Base-by-base conservation (phyloP, 2,888 invertebrate genomes). In the Neoaliturus tenellus region DNA sequence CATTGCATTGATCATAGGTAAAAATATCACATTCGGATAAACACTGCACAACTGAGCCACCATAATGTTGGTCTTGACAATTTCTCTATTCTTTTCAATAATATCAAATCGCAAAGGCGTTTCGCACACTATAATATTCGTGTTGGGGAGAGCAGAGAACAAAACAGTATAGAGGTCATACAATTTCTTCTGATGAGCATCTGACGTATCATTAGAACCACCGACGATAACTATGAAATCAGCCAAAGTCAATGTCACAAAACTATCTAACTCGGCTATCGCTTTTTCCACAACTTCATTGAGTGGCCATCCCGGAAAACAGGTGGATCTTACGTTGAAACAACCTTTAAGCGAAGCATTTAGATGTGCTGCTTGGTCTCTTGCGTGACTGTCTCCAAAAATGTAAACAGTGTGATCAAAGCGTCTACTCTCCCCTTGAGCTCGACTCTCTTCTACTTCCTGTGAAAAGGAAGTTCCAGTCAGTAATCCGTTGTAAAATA, bases 291-390 rank as follows among this genome's bases (percentile, higher is more conserved):
- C 78, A 8, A 78, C 78, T 55, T 78, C 78, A 17, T 78, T 78
- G 10, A 78, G 55, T 0, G 78, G 78, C 78, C 78, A 78, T 20
- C 78, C 78, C 6, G 78, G 78, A 14, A 25, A 78, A 35, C 78
- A 78, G 20, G 55, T 55, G 35, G 78, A 78, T 55, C 23, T 78
- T 25, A 78, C 55, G 55, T 78, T 78, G 28, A 78, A 78, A 6
- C 31, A 35, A 17, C 33, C 31, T 55, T 78, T 78, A 25, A 78
- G 78, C 4, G 78, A 48, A 28, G 78, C 33, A 48, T 78, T 78
- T 78, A 78, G 78, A 78, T 78, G 78, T 17, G 51, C 35, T 23
- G 78, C 78, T 78, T 78, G 78, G 55, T 78, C 78, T 55, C 78
- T 51, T 31, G 78, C 78, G 35, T 78, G 78, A 78, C 78, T 78